Base-by-base conservation (phyloP, 2,797 vertebrate genomes). In the Telmatherina bonti region DNA sequence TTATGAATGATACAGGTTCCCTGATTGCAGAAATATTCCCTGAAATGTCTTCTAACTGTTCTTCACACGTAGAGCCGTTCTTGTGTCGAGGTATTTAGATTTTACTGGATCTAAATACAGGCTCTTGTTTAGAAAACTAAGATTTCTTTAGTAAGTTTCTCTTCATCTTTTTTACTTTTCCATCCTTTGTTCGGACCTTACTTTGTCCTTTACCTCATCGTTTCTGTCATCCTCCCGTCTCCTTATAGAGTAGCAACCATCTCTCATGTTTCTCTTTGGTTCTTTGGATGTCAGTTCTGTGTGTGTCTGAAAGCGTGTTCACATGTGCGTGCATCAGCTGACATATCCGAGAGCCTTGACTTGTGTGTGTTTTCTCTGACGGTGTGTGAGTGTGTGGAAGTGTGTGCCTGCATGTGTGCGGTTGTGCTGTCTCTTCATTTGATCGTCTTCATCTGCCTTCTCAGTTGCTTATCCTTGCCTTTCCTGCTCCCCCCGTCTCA, bases 41-140 rank as follows among this genome's bases (percentile, higher is more conserved):
- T 80, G 72, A 83, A 86, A 85, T 89, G 85, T 89, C 22, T 87
- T 85, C 22, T 78, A 67, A 73, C 55, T 91, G 85, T 89, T 86
- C 72, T 65, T 77, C 85, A 83, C 79, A 54, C 60, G 74, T 83
- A 82, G 76, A 85, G 69, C 74, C 84, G 74, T 87, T 86, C 60
- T 76, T 81, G 78, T 84, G 70, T 85, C 41, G 81, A 84, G 56
- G 85, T 90, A 90, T 93, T 91, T 91, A 91, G 91, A 92, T 90
- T 87, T 49, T 15, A 83, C 18, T 49, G 24, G 70, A 92, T 93
- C 92, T 92, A 91, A 93, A 92, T 92, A 85, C 85, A 71, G 85
- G 81, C 88, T 88, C 82, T 84, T 89, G 80, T 85, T 52, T 85
- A 88, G 88, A 63, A 60, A 51, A 84, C 60, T 90, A 91, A 92